Base-by-base conservation (phyloP, 2,113 vertebrate genomes). In the Boleophthalmus pectinirostris region DNA sequence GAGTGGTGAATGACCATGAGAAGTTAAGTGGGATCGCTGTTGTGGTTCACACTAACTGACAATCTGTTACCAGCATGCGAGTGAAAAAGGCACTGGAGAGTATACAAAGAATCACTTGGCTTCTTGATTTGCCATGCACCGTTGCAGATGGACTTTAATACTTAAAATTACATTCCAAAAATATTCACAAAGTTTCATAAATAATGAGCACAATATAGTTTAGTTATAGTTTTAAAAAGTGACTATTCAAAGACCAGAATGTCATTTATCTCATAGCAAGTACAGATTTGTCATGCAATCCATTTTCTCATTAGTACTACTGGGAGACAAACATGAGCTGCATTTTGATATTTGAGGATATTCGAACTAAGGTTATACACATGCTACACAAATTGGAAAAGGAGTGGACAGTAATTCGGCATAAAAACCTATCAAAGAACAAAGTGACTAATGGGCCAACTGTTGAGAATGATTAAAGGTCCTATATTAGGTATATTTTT, bases 11-110 rank as follows among this genome's bases (percentile, higher is more conserved):
- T 75, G 74, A 74, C 78, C 77, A 56, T 18, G 38, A n/a, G 81
- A 15, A 38, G 46, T 29, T 15, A 24, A 45, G 70, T 78, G 74
- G 65, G 33, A 75, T 47, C 24, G 25, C 25, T 61, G 5, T 61
- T 25, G 61, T 56, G 72, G 68, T 63, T 72, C 74, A 69, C 72
- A 54, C n/a, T 45, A 80, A 79, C 68, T 47, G 78, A 81, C 76
- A 65, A 75, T 69, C 73, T 70, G 68, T 21, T 47, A 58, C 51
- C 65, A 35, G 57, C 69, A 81, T 18, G 7, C 64, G 51, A 21
- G n/a, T 47, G 47, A 5, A n/a, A 47, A 76, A 49, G 25, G 63
- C 75, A 71, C 46, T 24, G 60, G 15, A 49, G 7, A 11, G 38
- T 25, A 61, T 1, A 64, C 18, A 64, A 38, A 64, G 10, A 38